Evolutionary conservation across 2,888 invertebrate genomes (phyloP), one percentile per base, ranked within the genome.

Genomic region (Drosophila paucipuncta): DNA sequence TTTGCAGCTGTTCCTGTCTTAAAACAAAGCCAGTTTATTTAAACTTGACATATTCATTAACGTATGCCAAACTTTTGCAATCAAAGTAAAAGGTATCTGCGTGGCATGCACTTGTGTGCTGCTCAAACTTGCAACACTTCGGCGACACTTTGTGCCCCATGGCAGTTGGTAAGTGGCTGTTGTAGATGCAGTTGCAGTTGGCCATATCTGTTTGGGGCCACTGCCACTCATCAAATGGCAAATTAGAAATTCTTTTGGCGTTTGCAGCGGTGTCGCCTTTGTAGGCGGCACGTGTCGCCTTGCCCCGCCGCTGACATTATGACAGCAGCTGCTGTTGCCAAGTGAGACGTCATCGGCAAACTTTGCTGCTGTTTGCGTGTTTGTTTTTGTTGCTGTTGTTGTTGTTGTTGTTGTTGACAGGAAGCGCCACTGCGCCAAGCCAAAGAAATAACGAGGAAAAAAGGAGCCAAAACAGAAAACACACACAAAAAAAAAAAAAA

Each of bases 371-470:
- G 47, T 47, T 53, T 55, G 33, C 47, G 16, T 47, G 25, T 47
- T 47, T 25, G 25, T 47, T 25, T 68, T 72, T 65, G 63, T 35
- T 78, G 68, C 55, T 62, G 59, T 55, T 70, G 66, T 72, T 68
- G 70, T 55, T 70, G 66, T 72, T 68, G 70, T 22, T 22, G 1
- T 60, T 62, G 63, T 52, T 61, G 85, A 85, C 85, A 85, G 85
- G 85, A 85, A 85, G 85, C 85, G 85, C 85, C 85, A 89, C 85
- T 86, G 85, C 89, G 89, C 89, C 91, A 89, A 79, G 58, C 67
- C 68, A 68, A 64, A 55, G 59, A 65, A 63, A 59, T 52, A 53
- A 58, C 50, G 64, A 60, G 64, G 67, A 60, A 73, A 68, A 57
- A 33, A 53, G 52, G 28, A 57, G 28, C 39, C 33, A 39, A 55